phyloP scores from a whole-genome alignment of 1,140 invertebrate species.

The Arion vulgaris region DNA sequence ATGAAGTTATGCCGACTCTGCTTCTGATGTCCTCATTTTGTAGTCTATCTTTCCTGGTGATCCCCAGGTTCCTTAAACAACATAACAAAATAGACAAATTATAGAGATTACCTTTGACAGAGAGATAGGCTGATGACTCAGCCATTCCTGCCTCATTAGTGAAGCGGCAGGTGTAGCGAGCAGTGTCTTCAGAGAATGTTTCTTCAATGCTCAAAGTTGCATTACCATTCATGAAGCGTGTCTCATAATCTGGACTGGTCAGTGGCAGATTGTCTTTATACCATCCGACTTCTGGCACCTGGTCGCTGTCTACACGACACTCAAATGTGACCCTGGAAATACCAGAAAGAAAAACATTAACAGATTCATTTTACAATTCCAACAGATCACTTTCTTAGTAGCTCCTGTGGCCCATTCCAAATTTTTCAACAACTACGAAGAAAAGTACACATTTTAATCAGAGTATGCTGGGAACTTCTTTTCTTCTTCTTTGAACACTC shows the following conservation, averaged over 20 bases:
- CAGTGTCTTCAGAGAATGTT: slow-evolving; percentile 87
- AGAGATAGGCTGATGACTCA: slow-evolving; percentile 82
- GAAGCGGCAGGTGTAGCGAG: slow-evolving; percentile 83
- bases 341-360: neutral
- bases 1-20: too few species aligned
- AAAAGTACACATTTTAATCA: too few species aligned
- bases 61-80: too few species aligned
- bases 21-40: too few species aligned
- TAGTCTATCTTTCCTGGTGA: too few species aligned
- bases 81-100: too few species aligned
- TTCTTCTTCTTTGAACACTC: too few species aligned
- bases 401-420: too few species aligned
- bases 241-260: slow-evolving; percentile 81
- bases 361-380: too few species aligned
- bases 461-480: too few species aligned
- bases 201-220: slow-evolving; percentile 83
- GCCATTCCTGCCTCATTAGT: slow-evolving; percentile 80
- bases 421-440: too few species aligned
- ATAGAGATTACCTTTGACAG: slow-evolving; percentile 80
- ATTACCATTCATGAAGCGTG: slow-evolving; percentile 72
- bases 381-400: too few species aligned
- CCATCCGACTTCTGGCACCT: slow-evolving; percentile 83
- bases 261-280: slow-evolving; percentile 89
- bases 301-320: slow-evolving; percentile 78
- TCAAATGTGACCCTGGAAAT: slow-evolving; percentile 78